Percentiles rank a stretch among this genome's conserved stretches.
Conservation (phyloP, 2,113 vertebrate species). For the Cottus gobio region DNA sequence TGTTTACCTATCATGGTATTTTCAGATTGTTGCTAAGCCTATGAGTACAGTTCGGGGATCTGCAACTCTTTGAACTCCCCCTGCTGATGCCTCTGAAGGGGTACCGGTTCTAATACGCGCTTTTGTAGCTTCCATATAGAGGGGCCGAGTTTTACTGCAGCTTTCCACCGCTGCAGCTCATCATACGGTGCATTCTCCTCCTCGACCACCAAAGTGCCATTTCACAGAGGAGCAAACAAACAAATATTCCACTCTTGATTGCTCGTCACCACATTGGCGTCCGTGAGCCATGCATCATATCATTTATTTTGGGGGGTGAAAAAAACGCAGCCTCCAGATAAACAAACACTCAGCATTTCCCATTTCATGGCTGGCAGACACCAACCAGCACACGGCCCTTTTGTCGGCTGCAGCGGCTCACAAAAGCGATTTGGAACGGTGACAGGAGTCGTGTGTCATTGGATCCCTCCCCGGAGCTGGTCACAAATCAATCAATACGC, state of each 20-base stretch:
- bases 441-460: conserved; percentile 61
- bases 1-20: conserved; percentile 56
- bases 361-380: conserved; percentile 48
- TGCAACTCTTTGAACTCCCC: conserved; percentile 39
- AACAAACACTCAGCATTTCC: conserved; percentile 43
- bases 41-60: conserved; percentile 39
- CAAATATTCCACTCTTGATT: conserved; percentile 23
- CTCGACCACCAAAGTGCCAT: conserved; percentile 5
- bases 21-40: conserved; percentile 46
- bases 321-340: conserved; percentile 18
- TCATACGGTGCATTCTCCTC: conserved; percentile 26
- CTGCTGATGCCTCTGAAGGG: conserved; percentile 12
- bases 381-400: conserved; percentile 21
- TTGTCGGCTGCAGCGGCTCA: conserved; percentile 31
- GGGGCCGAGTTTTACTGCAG: neutral
- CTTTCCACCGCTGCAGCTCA: conserved; percentile 18
- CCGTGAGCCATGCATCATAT: conserved; percentile 12
- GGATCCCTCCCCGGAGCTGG: conserved; percentile 57
- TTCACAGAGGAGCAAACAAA: conserved; percentile 10
- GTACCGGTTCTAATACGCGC: neutral
- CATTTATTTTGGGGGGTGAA: conserved; percentile 1
- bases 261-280: conserved; percentile 3
- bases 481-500: conserved; percentile 68
- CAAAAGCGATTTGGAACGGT: conserved; percentile 53
- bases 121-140: neutral